A percentile compares a stretch with the other conserved stretches of the same genome.
phyloP scores from a whole-genome alignment of 2,797 vertebrate genomes.

The Adrianichthys oophorus region DNA sequence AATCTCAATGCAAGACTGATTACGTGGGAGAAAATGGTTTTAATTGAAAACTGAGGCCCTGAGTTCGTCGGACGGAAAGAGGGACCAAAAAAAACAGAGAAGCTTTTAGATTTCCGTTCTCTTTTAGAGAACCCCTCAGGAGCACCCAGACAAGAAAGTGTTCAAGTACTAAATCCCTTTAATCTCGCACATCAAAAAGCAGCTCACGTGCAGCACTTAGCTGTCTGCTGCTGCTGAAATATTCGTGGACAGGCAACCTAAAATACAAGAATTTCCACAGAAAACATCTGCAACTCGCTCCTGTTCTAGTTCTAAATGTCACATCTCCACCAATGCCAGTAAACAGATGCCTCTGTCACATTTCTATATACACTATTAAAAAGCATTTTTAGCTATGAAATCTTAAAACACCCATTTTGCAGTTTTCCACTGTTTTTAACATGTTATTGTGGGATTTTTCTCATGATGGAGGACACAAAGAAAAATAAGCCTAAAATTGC shows the following conservation, averaged over 20 bases:
- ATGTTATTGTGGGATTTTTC: no score
- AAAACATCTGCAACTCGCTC: slow-evolving; percentile 17
- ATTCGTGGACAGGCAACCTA: slow-evolving; percentile 33
- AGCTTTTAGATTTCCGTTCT: slow-evolving; percentile 56
- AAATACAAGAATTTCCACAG: slow-evolving; percentile 22
- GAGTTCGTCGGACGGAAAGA: slow-evolving; percentile 29
- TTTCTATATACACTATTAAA: no score
- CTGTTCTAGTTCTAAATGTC: not conserved
- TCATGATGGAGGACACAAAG: no score
- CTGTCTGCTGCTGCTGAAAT: slow-evolving; percentile 50
- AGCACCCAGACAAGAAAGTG: slow-evolving; percentile 56
- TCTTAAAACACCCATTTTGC: no score
- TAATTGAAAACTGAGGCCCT: slow-evolving; percentile 45
- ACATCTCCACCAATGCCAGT: slow-evolving; percentile 7
- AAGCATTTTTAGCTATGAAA: no score
- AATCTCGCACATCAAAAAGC: slow-evolving; percentile 73
- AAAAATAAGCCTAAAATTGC: no score
- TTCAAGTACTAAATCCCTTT: slow-evolving; percentile 71
- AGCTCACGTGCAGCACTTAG: slow-evolving; percentile 60
- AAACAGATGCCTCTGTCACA: not conserved
- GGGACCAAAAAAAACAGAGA: slow-evolving; percentile 37
- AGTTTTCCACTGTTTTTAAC: no score
- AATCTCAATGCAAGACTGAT: slow-evolving; percentile 29
- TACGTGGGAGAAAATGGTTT: slow-evolving; percentile 23
- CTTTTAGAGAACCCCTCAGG: slow-evolving; percentile 57